Percentiles rank a stretch among this genome's conserved stretches.
phyloP scores from a whole-genome alignment of 1,140 invertebrate genomes.

The Holotrichia oblita region DNA sequence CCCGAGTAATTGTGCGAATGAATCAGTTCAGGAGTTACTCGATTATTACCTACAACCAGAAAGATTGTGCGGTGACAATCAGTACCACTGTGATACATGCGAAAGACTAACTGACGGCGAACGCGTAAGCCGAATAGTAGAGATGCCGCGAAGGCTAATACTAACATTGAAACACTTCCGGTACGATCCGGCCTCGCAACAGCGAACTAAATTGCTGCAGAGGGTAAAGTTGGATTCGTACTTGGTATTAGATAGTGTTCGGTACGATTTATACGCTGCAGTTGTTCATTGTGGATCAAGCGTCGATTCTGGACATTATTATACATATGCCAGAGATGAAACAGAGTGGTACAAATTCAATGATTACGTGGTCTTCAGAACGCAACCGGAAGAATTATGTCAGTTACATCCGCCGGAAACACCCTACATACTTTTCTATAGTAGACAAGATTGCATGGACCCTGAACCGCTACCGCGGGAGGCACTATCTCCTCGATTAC shows the following conservation, averaged over 20 bases:
- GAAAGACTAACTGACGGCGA: constrained; percentile 78
- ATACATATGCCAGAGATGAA: constrained; percentile 78
- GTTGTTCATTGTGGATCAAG: constrained; percentile 85
- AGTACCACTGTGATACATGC: constrained; percentile 83
- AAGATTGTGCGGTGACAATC: constrained; percentile 78
- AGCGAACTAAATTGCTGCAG: constrained; percentile 78
- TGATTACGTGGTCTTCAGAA: constrained; percentile 74
- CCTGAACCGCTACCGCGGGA: constrained; percentile 51
- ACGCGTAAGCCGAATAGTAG: constrained; percentile 74
- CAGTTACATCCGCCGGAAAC: constrained; percentile 76
- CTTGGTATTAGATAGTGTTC: constrained; percentile 64
- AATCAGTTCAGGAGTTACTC: constrained; percentile 75
- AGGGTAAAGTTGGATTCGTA: constrained; percentile 71
- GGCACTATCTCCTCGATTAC: constrained; percentile 49
- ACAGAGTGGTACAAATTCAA: constrained; percentile 84
- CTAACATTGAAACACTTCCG: constrained; percentile 84
- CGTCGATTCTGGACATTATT: constrained; percentile 88
- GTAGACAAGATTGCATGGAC: constrained; percentile 53
- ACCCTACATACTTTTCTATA: constrained; percentile 85
- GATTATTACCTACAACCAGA: constrained; percentile 81
- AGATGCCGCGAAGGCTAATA: constrained; percentile 79
- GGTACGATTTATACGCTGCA: constrained; percentile 80
- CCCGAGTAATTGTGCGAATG: constrained; percentile 67
- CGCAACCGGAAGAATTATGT: constrained; percentile 69
- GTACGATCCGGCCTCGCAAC: constrained; percentile 75